Percentiles rank a stretch among this genome's conserved stretches.
Evolutionary conservation across 2,797 vertebrate species (phyloP).

Genomic region (Pagetopsis macropterus): DNA sequence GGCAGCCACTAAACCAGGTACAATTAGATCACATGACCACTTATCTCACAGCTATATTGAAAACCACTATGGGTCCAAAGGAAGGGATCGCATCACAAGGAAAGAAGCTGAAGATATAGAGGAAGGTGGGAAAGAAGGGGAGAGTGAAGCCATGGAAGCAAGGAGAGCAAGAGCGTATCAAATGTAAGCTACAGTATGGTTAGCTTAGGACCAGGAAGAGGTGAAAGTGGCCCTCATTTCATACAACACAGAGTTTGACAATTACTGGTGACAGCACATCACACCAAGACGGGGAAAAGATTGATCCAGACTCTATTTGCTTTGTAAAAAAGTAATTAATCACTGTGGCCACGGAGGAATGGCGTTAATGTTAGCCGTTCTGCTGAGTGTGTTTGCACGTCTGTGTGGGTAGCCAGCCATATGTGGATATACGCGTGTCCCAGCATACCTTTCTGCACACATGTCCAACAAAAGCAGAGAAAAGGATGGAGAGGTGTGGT

Average conservation of each 20-base stretch:
- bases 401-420: slow-evolving; percentile 26
- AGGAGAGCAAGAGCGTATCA: slow-evolving; percentile 43
- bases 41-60: slow-evolving; percentile 24
- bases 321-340: slow-evolving; percentile 84
- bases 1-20: slow-evolving; percentile 42
- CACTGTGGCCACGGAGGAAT: slow-evolving; percentile 70
- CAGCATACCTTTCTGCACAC: slow-evolving; percentile 37
- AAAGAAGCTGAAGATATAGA: slow-evolving; percentile 11
- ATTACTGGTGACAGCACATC: slow-evolving; percentile 73
- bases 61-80: slow-evolving; percentile 3
- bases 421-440: slow-evolving; percentile 27
- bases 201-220: slow-evolving; percentile 57
- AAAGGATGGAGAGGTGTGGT: slow-evolving; percentile 12
- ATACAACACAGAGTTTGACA: slow-evolving; percentile 75
- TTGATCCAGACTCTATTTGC: slow-evolving; percentile 81
- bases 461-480: slow-evolving; percentile 27
- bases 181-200: slow-evolving; percentile 60
- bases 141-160: slow-evolving; percentile 36
- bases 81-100: slow-evolving; percentile 24
- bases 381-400: slow-evolving; percentile 44
- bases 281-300: slow-evolving; percentile 62
- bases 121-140: not conserved
- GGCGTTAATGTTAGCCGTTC: slow-evolving; percentile 44
- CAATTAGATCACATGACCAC: slow-evolving; percentile 25
- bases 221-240: slow-evolving; percentile 70